Base-by-base conservation (phyloP, 1,140 invertebrate genomes). In the Zaprionus africanus region DNA sequence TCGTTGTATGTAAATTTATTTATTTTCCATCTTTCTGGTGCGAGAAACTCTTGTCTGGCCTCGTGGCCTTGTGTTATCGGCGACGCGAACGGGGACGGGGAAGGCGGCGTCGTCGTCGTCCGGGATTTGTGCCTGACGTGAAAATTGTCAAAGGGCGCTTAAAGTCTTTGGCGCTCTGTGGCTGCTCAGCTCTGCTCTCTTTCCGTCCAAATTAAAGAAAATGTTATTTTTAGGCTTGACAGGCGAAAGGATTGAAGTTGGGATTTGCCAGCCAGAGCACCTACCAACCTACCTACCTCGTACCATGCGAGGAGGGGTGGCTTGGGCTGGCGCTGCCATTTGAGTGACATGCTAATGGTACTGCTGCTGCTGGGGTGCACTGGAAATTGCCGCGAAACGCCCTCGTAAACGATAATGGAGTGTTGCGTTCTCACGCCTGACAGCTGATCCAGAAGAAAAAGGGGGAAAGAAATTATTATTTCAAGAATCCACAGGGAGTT, bases 91-190 rank as follows among this genome's bases (percentile, higher is more conserved):
- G 34, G 34, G 12, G 4, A 38, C 36, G 36, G 13, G 12, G 13
- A 38, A 2, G 34, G 12, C 36, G 12, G 36, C 36, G 36, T 12
- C 13, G 13, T 12, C 36, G 36, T 12, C 13, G 13, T 12, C n/a
- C 76, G 72, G 77, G 80, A 88, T 83, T 87, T 88, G 78, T 83
- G 83, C 70, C 77, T 88, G 84, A 87, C 84, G 84, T 83, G 83
- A 87, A 88, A 88, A 87, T 88, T 87, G 81, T 87, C 84, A 83
- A 87, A 88, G 87, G 84, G 81, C 84, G 84, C 84, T 87, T 88
- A 83, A 87, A 88, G 80, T 83, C 70, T 87, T 81, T 75, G 62
- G 66, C 59, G 31, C 56, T 38, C 59, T 41, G 46, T 67, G 61
- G 7, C 53, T 26, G n/a, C 51, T 62, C 43, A 1, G 17, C 19